These are phyloP conservation scores for Crambe crambe DNA, from an alignment of 37 sponge, comb jelly and placozoan genomes.

Conservation along the genomic window DNA sequence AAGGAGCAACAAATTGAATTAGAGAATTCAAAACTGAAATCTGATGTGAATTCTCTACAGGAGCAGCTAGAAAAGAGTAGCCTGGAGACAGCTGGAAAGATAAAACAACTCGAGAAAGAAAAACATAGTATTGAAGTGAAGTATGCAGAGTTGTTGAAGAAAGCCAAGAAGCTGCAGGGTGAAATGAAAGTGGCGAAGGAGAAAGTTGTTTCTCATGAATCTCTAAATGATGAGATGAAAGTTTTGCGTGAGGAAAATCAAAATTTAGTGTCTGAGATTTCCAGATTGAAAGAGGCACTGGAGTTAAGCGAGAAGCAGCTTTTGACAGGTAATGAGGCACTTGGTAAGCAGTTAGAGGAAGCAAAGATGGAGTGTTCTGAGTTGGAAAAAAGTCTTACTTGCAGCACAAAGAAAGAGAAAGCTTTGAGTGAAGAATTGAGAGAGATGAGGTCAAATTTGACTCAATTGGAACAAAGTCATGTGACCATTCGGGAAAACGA, in stretches of 20 bases:
- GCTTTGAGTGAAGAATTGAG: neutral
- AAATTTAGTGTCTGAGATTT: neutral
- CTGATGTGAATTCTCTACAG: constrained; percentile 1
- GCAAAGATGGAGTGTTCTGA: neutral
- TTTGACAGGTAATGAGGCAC: neutral
- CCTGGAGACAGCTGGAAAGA: neutral
- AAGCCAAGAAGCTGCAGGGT: constrained; percentile 17
- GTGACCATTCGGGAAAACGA: neutral
- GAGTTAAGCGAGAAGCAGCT: neutral
- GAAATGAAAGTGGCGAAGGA: constrained; percentile 1
- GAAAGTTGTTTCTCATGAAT: neutral
- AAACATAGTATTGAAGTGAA: neutral
- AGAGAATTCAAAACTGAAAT: neutral
- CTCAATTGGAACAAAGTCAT: constrained; percentile 1
- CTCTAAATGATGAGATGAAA: neutral
- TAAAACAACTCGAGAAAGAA: neutral
- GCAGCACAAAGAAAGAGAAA: neutral
- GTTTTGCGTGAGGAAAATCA: neutral
- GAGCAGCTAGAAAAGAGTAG: constrained; percentile 1
- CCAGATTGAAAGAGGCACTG: neutral
- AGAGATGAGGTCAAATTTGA: neutral
- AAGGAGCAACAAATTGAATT: neutral
- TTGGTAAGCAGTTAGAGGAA: neutral
- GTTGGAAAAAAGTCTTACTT: neutral
- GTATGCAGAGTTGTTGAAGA: constrained; percentile 12